Conservation (phyloP, 2,113 vertebrate species). For the Numida meleagris region DNA sequence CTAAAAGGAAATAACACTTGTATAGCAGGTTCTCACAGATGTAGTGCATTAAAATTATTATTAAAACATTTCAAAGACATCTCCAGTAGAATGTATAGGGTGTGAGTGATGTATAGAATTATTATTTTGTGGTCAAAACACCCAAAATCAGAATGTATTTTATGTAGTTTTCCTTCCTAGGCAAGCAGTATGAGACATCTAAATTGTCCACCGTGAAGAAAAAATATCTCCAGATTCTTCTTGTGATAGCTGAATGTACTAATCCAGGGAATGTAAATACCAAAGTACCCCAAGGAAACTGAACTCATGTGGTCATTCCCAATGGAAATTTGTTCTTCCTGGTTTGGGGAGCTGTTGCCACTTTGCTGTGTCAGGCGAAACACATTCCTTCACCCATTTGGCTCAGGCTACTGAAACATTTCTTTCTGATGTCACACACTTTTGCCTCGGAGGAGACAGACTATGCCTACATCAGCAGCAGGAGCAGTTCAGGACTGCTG, state of each 20-base stretch:
- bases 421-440: not conserved
- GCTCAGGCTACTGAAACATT: not conserved
- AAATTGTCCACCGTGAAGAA: not conserved
- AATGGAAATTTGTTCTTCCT: not conserved
- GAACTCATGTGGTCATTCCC: not conserved
- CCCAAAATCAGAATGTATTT: not conserved
- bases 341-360: not conserved
- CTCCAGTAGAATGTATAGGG: not conserved
- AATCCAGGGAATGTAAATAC: not conserved
- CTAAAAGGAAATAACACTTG: conserved; percentile 20
- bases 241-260: not conserved
- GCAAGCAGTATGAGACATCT: not conserved
- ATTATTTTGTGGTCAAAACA: not conserved
- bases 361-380: not conserved
- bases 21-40: conserved; percentile 21
- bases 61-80: not conserved
- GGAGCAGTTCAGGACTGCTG: not conserved
- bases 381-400: not conserved
- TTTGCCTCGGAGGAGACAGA: not conserved
- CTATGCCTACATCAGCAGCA: not conserved
- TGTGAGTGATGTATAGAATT: not conserved
- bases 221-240: not conserved
- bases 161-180: not conserved
- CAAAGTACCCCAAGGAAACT: not conserved
- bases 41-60: not conserved